Conservation (phyloP, 2,888 invertebrate genomes). For the Mesorhabditis sp. region DNA sequence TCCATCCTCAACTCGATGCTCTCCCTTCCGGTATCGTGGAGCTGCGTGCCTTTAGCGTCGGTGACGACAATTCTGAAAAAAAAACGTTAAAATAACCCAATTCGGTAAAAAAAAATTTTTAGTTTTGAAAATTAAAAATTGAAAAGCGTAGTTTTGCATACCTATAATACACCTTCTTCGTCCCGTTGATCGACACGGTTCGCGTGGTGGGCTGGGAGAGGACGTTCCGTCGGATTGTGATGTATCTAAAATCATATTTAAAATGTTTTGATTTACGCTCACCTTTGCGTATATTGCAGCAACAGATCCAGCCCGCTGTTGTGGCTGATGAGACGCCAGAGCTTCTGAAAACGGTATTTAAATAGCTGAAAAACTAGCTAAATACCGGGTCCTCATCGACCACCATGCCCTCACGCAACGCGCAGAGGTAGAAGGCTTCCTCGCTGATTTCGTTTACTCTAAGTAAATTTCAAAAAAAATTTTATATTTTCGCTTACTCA, state of each 20-base stretch:
- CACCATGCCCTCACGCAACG: slow-evolving; percentile 33
- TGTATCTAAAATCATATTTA: slow-evolving; percentile 15
- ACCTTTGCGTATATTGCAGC: slow-evolving; percentile 28
- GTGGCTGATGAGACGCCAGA: slow-evolving; percentile 49
- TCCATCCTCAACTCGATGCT: slow-evolving; percentile 8
- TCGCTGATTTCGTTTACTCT: slow-evolving; percentile 18
- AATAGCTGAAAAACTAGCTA: slow-evolving; percentile 7
- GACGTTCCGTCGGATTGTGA: slow-evolving; percentile 34
- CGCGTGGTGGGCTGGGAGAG: slow-evolving; percentile 28
- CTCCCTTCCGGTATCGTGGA: slow-evolving; percentile 18
- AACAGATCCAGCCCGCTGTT: slow-evolving; percentile 45
- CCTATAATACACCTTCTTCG: slow-evolving; percentile 34
- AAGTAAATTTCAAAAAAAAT: too few species aligned
- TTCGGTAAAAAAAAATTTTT: not conserved
- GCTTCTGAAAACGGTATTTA: slow-evolving; percentile 27
- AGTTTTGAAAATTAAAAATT: not conserved
- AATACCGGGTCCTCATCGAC: slow-evolving; percentile 27
- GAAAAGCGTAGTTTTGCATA: not conserved
- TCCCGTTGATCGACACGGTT: slow-evolving; percentile 25
- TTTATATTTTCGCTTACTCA: slow-evolving; percentile 5
- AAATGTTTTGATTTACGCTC: slow-evolving; percentile 6
- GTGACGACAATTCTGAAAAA: slow-evolving; percentile 18
- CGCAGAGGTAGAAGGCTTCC: slow-evolving; percentile 30
- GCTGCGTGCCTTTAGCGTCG: slow-evolving; percentile 12
- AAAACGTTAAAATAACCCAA: not conserved